phyloP scores from a whole-genome alignment of 2,888 invertebrate genomes.

The Andrena fulva region DNA sequence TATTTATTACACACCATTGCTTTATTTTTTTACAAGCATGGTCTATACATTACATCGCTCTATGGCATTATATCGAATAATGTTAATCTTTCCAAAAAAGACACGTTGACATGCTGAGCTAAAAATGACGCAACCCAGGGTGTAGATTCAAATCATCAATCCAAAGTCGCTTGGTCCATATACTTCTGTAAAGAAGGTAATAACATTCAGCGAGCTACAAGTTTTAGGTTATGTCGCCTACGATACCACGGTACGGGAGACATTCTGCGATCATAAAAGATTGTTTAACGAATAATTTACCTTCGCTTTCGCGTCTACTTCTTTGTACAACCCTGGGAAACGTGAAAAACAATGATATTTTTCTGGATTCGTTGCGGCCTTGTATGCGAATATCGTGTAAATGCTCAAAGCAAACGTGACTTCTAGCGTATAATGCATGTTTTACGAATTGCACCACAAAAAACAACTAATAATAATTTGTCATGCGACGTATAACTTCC shows the following conservation, averaged over 20 bases:
- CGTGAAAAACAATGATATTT: background rate
- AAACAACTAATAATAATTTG: background rate
- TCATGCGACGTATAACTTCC: background rate
- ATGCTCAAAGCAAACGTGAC: background rate
- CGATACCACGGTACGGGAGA: background rate
- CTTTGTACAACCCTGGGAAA: background rate
- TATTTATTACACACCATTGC: background rate
- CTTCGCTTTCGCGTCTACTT: background rate
- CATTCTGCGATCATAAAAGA: background rate
- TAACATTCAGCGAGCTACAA: background rate
- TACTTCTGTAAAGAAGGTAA: conserved; percentile 5
- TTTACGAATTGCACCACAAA: background rate
- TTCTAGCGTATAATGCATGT: background rate
- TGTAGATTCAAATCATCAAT: background rate
- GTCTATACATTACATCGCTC: background rate
- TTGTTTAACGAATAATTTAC: background rate
- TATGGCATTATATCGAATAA: background rate
- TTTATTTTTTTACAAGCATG: background rate
- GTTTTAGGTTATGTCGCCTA: background rate
- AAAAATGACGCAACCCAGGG: background rate
- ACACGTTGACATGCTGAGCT: background rate
- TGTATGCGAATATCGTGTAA: background rate
- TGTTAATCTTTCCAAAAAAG: background rate
- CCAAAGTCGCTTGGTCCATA: background rate
- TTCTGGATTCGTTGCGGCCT: background rate